Percentiles rank a stretch among this genome's conserved stretches.
phyloP scores from a whole-genome alignment of 1,140 invertebrate genomes.

The Leucophenga varia region DNA sequence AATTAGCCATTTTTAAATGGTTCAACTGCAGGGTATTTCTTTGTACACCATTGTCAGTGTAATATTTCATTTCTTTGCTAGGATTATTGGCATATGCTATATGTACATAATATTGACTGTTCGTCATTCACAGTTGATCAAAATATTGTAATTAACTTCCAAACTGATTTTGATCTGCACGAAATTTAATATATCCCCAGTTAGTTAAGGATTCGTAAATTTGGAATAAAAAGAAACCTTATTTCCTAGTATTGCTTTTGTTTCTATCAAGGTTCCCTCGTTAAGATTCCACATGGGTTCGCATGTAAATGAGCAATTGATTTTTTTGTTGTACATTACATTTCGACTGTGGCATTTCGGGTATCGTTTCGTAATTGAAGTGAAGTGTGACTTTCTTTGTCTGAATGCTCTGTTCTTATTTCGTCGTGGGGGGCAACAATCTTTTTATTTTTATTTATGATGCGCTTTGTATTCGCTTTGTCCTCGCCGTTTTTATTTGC shows the following conservation, averaged over 20 bases:
- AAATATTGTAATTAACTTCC: slow-evolving; percentile 8
- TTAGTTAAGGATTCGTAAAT: too few species aligned
- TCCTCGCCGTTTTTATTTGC: slow-evolving; percentile 27
- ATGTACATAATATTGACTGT: slow-evolving; percentile 13
- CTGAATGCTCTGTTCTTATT: slow-evolving; percentile 2
- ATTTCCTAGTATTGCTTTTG: too few species aligned
- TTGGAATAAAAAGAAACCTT: too few species aligned
- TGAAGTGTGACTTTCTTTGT: slow-evolving; percentile 32
- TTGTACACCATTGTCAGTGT: slow-evolving; percentile 16
- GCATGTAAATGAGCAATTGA: too few species aligned
- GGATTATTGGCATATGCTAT: slow-evolving; percentile 9
- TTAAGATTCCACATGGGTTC: too few species aligned
- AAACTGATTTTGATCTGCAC: too few species aligned
- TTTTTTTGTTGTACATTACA: slow-evolving; percentile 30
- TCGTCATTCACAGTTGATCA: slow-evolving; percentile 11
- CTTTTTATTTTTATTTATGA: slow-evolving; percentile 34
- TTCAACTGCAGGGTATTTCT: slow-evolving; percentile 3
- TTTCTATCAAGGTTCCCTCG: too few species aligned
- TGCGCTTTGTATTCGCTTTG: slow-evolving; percentile 43
- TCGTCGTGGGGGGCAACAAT: slow-evolving; percentile 23
- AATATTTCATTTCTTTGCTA: slow-evolving; percentile 4
- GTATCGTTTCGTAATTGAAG: slow-evolving; percentile 16
- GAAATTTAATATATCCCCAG: too few species aligned
- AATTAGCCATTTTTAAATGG: background rate
- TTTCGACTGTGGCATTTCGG: slow-evolving; percentile 25